Evolutionary conservation across 1,140 invertebrate genomes (phyloP).

Genomic region (Xylocopa sonorina): DNA sequence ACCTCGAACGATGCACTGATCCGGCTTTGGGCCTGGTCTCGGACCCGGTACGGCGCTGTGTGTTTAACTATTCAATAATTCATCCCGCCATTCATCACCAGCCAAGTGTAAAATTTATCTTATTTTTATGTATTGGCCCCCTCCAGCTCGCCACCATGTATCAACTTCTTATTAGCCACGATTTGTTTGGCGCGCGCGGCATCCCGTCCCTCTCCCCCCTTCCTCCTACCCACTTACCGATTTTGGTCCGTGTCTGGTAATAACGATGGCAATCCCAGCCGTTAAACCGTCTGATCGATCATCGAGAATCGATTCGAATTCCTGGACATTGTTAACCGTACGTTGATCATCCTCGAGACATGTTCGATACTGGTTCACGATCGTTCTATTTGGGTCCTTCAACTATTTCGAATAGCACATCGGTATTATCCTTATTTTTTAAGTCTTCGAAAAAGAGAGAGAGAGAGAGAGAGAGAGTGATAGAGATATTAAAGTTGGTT

Average conservation of each 20-base stretch:
- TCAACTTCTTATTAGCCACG: conserved; percentile 74
- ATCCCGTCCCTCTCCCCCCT: conserved; percentile 36
- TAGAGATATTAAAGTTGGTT: too few species aligned
- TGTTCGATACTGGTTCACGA: neutral
- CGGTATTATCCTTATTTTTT: too few species aligned
- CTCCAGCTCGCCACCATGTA: conserved; percentile 70
- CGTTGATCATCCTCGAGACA: neutral
- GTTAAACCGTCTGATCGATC: conserved; percentile 15
- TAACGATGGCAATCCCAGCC: conserved; percentile 2
- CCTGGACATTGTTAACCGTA: neutral
- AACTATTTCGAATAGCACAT: too few species aligned
- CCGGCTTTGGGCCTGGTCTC: conserved; percentile 40
- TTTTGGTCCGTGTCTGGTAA: conserved; percentile 37
- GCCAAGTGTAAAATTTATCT: conserved; percentile 75
- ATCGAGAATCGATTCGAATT: conserved; percentile 1
- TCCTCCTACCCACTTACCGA: conserved; percentile 27
- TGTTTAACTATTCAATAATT: conserved; percentile 78
- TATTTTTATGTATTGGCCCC: conserved; percentile 76
- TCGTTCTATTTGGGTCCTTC: too few species aligned
- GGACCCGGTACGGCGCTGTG: conserved; percentile 68
- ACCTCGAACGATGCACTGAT: conserved; percentile 39
- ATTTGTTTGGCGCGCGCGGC: conserved; percentile 73
- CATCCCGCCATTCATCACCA: conserved; percentile 76
- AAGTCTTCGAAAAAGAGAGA: too few species aligned
- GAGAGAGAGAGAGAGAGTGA: too few species aligned